Evolutionary conservation across 2,113 vertebrate genomes (phyloP).

Genomic region (Rhabdomys dilectus): DNA sequence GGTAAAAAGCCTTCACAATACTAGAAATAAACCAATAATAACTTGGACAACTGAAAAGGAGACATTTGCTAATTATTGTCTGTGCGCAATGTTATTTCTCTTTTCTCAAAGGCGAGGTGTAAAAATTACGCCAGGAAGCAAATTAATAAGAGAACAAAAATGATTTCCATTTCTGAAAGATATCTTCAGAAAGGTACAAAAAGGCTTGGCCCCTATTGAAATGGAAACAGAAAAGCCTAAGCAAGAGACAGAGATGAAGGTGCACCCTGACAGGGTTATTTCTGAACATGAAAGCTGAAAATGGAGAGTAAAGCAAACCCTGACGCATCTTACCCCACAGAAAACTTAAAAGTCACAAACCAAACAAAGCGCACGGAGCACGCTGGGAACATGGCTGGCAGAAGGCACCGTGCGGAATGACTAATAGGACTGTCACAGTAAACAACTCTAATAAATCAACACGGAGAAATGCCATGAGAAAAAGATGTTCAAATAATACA

Average conservation of each 20-base stretch:
- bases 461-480: neutral
- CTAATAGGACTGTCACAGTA: neutral
- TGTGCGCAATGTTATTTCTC: neutral
- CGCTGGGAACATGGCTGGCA: neutral
- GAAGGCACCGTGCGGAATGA: neutral
- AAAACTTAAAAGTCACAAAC: slow-evolving; percentile 37
- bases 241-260: slow-evolving; percentile 30
- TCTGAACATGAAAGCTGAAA: slow-evolving; percentile 59
- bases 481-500: slow-evolving; percentile 35
- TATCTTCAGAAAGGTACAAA: slow-evolving; percentile 52
- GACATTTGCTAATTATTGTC: slow-evolving; percentile 25
- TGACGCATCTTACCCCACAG: neutral
- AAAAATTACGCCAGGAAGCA: neutral
- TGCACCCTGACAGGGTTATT: slow-evolving; percentile 13
- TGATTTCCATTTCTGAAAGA: slow-evolving; percentile 62
- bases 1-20: neutral
- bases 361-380: neutral
- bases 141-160: slow-evolving; percentile 43
- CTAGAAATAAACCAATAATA: slow-evolving; percentile 36
- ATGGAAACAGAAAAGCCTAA: slow-evolving; percentile 38
- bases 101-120: slow-evolving; percentile 10
- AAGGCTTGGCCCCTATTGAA: slow-evolving; percentile 30
- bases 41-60: neutral
- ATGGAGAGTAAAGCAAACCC: neutral
- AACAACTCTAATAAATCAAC: slow-evolving; percentile 36